Base-by-base conservation (phyloP, 2,113 vertebrate genomes). In the Cavia porcellus region DNA sequence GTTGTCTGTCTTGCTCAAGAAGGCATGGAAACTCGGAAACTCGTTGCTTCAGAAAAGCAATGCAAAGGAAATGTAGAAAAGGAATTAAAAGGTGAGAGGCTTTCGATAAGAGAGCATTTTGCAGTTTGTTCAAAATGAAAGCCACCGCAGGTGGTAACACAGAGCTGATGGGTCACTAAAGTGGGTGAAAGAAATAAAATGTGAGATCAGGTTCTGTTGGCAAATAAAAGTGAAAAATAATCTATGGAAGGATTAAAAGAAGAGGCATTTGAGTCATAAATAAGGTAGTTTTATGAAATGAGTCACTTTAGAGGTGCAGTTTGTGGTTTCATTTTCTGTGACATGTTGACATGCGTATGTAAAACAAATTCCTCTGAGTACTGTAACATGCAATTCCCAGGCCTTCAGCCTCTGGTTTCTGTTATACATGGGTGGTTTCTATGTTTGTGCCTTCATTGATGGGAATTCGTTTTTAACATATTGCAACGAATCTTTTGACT, bases 1-100 rank as follows among this genome's bases (percentile, higher is more conserved):
- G 79, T 50, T 97, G 89, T 92, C 90, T 97, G 77, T 97, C 93
- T 97, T 4, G 0, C 96, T 98, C 94, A 98, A 91, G 96, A 97
- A 98, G 64, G 14, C 47, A 0, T 96, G 64, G 81, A 95, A 91
- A 97, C 59, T 84, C 4, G 64, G 81, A 95, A 91, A 97, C 59
- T 84, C 4, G 28, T 87, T 96, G 35, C 89, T 57, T 97, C 2
- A 0, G 74, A 96, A 96, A 95, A 92, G 82, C 57, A 82, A 85
- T 93, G 50, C 0, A 14, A 90, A 96, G 38, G 42, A 91, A 97
- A 82, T 70, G 35, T 32, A 96, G 94, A 82, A 85, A 86, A 97
- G 68, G 47, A 87, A 92, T 94, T 80, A 87, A 95, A 94, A 96
- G 93, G 75, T 59, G 74, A 97, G 86, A 87, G 25, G 50, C 86